Percentiles rank a stretch among this genome's conserved stretches.
These are phyloP conservation scores for Hypothenemus hampei DNA, from an alignment of 1,140 invertebrate genomes.

Conservation along the genomic window DNA sequence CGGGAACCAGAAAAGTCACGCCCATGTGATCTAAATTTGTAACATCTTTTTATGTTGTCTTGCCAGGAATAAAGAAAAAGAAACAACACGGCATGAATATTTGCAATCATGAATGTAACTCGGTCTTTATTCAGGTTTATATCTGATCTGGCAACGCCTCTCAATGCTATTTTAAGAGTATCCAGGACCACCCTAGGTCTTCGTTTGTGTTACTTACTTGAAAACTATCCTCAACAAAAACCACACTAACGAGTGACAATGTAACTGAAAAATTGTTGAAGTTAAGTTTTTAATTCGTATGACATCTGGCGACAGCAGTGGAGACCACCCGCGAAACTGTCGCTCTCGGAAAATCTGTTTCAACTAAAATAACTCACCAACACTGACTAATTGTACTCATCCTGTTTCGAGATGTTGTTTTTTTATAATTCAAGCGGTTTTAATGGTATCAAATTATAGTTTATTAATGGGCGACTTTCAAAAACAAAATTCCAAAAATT, in stretches of 20 bases:
- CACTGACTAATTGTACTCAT: conserved; percentile 7
- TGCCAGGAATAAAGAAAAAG: conserved; percentile 5
- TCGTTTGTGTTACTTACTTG: neutral
- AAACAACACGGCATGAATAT: conserved; percentile 6
- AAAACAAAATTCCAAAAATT: neutral
- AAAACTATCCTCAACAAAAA: too few species aligned
- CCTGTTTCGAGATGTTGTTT: neutral
- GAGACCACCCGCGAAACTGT: neutral
- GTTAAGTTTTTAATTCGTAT: conserved; percentile 17
- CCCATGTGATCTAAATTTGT: conserved; percentile 15
- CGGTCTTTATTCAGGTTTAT: neutral
- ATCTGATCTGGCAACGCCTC: conserved; percentile 7
- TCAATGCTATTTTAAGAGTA: conserved; percentile 8
- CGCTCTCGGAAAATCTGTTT: neutral
- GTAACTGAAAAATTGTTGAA: conserved; percentile 19
- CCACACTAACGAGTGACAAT: conserved; percentile 4
- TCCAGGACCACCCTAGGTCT: conserved; percentile 6
- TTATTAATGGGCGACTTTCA: conserved; percentile 1
- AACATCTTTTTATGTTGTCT: conserved; percentile 6
- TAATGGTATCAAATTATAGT: neutral
- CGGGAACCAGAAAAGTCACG: neutral
- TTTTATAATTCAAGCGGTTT: neutral
- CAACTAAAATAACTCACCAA: conserved; percentile 4
- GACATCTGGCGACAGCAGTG: conserved; percentile 2
- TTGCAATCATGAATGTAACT: conserved; percentile 16